These are phyloP conservation scores for Teleiodes luculella DNA, from an alignment of 2,888 invertebrate genomes.

Conservation along the genomic window DNA sequence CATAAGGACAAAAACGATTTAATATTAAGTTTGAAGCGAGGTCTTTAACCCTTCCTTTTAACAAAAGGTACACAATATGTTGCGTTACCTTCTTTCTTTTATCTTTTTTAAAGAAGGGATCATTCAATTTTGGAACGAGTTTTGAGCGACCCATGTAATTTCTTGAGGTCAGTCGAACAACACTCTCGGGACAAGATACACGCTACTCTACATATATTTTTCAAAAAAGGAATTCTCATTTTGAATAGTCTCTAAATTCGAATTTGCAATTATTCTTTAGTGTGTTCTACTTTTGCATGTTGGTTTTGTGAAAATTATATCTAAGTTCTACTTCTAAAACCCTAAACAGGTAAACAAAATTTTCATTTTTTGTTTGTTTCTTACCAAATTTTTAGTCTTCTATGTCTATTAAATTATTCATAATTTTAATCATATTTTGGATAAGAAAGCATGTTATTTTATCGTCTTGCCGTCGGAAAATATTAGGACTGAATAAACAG, in stretches of 20 bases:
- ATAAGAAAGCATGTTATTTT: too few relatives aligned
- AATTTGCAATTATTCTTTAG: too few relatives aligned
- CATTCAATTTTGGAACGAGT: conserved; percentile 72
- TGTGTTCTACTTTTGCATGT: too few relatives aligned
- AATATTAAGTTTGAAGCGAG: conserved; percentile 71
- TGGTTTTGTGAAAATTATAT: too few relatives aligned
- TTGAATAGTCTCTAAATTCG: conserved; percentile 4
- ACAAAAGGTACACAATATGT: conserved; percentile 75
- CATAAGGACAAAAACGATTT: conserved; percentile 76
- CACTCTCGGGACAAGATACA: conserved; percentile 54
- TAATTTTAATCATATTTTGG: too few relatives aligned
- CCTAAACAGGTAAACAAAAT: too few relatives aligned
- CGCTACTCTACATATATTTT: conserved; percentile 34
- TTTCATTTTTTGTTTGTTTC: too few relatives aligned
- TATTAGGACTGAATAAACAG: too few relatives aligned
- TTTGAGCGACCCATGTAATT: conserved; percentile 49
- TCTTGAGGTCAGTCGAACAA: conserved; percentile 68
- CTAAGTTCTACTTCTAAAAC: too few relatives aligned
- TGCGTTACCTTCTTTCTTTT: conserved; percentile 54
- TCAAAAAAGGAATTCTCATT: conserved; percentile 11
- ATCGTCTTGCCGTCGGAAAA: conserved; percentile 6
- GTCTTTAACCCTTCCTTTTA: conserved; percentile 72
- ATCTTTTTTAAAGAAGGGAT: conserved; percentile 63
- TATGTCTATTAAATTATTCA: too few relatives aligned
- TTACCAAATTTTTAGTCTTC: too few relatives aligned